Base-by-base conservation (phyloP, 2,888 invertebrate species). In the Leptinotarsa peninsularis region DNA sequence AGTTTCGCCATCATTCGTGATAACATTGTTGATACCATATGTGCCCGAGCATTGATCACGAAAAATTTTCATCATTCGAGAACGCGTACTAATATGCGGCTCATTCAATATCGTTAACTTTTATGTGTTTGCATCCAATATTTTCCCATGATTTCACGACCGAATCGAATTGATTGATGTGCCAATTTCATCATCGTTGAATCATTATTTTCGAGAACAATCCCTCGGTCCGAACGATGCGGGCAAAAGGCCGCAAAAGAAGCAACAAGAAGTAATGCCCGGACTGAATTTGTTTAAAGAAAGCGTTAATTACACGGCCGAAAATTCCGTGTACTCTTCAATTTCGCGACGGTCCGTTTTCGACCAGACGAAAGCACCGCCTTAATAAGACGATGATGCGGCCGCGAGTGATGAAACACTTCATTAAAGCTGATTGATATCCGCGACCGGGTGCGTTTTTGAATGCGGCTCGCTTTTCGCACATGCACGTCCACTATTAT, bases 351-450 rank as follows among this genome's bases (percentile, higher is more conserved):
- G n/a, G 49, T 56, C 49, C 33, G 27, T 73, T 73, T 68, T 68
- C 27, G 66, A 72, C 67, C 60, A 63, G 63, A 63, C 63, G 33
- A 63, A 27, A 63, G 63, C 63, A 63, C 63, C 63, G 63, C 63
- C 63, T 43, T 63, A 63, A 63, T 63, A 43, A 63, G 63, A 63
- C 63, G 33, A 58, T 52, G 52, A 52, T 58, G 66, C 21, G 58
- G 58, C 60, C 49, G 68, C 71, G 49, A 73, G 76, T 73, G 76
- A 76, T 73, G 76, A 76, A 76, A 76, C 72, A 66, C 73, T 73
- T 76, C 76, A 76, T 76, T 76, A 76, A 76, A 72, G 68, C 73
- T 76, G 76, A 76, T 76, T 73, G 76, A 76, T 76, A 70, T 58
- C 72, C 73, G 27, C 52, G 75, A 60, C 60, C 60, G 60, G 60